phyloP scores from a whole-genome alignment of 1,140 invertebrate genomes.

The Panagrolaimus sp. region DNA sequence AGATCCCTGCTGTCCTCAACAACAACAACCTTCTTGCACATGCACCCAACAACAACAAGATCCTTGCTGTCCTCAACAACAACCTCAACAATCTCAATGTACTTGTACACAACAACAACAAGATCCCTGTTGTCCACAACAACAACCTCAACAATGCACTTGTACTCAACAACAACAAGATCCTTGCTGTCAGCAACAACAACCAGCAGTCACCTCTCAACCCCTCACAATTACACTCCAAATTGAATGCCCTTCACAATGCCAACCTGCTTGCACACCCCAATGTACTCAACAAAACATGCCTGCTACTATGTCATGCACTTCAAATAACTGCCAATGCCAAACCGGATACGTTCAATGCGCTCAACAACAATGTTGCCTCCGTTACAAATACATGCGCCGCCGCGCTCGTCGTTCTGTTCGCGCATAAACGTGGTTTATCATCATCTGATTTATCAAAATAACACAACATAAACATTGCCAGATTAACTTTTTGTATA shows the following conservation, averaged over 20 bases:
- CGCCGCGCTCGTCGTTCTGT: background rate
- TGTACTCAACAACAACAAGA: slow-evolving; percentile 15
- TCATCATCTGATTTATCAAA: no score
- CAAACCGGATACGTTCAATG: slow-evolving; percentile 19
- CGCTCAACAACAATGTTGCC: slow-evolving; percentile 20
- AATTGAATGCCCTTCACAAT: slow-evolving; percentile 3
- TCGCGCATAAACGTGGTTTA: background rate
- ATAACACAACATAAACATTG: no score
- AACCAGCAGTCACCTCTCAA: background rate
- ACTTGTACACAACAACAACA: no score
- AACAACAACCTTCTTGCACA: background rate
- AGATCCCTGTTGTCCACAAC: no score
- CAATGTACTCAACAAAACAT: slow-evolving; percentile 11
- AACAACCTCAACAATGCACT: background rate
- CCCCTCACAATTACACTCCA: background rate
- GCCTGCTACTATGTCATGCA: slow-evolving; percentile 15
- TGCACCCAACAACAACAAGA: no score
- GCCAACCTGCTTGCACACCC: slow-evolving; percentile 3
- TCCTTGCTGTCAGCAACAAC: slow-evolving; percentile 10
- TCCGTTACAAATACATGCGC: slow-evolving; percentile 13
- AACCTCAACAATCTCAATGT: no score
- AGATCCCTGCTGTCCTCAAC: slow-evolving; percentile 12
- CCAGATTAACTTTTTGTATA: no score
- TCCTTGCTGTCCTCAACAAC: no score
- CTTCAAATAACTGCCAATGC: slow-evolving; percentile 12